Conservation (phyloP, 2,797 vertebrate species). For the Coendou prehensilis region DNA sequence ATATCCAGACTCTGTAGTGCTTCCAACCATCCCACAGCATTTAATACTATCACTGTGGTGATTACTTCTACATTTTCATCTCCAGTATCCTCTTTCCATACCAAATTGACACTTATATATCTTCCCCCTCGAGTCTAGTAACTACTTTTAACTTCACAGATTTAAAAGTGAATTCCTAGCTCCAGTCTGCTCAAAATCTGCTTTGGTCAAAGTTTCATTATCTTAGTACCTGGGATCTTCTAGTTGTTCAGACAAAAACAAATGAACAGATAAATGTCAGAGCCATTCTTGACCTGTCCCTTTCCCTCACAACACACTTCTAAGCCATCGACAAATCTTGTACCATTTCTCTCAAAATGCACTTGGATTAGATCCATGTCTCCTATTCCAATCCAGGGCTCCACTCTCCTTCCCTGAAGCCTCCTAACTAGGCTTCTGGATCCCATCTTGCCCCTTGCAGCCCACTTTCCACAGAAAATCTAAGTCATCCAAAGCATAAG, state of each 20-base stretch:
- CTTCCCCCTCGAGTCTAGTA: not conserved
- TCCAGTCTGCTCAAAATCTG: not conserved
- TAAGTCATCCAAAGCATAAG: not conserved
- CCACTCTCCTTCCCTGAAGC: not conserved
- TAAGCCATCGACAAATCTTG: not conserved
- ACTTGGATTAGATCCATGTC: too few species aligned
- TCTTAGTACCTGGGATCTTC: not conserved
- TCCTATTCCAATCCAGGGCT: not conserved
- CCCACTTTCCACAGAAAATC: not conserved
- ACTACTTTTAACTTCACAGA: not conserved
- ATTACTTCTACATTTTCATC: not conserved
- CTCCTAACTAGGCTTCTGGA: not conserved
- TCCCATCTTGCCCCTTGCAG: not conserved
- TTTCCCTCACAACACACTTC: not conserved
- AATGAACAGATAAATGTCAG: not conserved
- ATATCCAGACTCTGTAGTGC: not conserved
- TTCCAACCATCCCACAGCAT: not conserved
- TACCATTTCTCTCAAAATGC: not conserved
- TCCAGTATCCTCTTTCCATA: not conserved
- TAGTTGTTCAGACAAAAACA: not conserved
- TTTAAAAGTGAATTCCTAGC: not conserved
- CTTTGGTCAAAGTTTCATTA: not conserved
- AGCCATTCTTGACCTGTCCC: not conserved
- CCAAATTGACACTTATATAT: not conserved
- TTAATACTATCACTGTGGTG: not conserved